Evolutionary conservation across 2,888 invertebrate species (phyloP), one percentile per base, ranked within the genome.

Genomic region (Protula sp.): DNA sequence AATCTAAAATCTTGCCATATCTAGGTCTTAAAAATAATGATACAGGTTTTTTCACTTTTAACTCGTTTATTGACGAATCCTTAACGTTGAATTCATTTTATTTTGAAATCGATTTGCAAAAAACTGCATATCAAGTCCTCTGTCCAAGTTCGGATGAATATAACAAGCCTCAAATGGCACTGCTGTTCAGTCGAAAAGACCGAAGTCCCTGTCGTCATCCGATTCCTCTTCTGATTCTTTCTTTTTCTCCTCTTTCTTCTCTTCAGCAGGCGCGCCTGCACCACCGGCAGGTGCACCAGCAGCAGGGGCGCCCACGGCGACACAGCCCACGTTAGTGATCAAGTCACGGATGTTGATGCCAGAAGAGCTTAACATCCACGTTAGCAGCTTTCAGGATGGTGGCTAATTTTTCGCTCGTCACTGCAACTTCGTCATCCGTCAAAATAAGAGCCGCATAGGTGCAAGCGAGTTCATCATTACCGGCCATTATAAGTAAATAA

Each of bases 351-450:
- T 88, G 81, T 94, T 94, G 68, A 97, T 85, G 95, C 99, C 99
- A 99, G 85, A 95, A 98, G 26, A 98, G 95, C 83, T 99, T 99
- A 47, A 99, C 90, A 67, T 92, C 91, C 63, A 98, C 95, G 80
- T 87, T 88, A 70, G 99, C 97, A 53, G 98, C 95, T 83, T 97
- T 98, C 79, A 99, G 84, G 81, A 99, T 91, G 69, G 97, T 94
- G 71, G 89, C 88, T 82, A 99, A 93, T 84, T 99, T 99, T 79
- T 99, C 99, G 77, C 92, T 92, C 80, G 97, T 97, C 75, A 98
- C 91, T 75, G 95, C 92, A 75, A 97, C 90, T 84, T 94, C 94
- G 82, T 95, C 95, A 84, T 95, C 95, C 75, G 91, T 89, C 75
- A 95, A 86, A 84, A 95, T 92, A 78, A 94, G 89, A 77, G 94